Evolutionary conservation across 1,140 invertebrate genomes (phyloP).

Genomic region (Lordiphosa clarofinis): DNA sequence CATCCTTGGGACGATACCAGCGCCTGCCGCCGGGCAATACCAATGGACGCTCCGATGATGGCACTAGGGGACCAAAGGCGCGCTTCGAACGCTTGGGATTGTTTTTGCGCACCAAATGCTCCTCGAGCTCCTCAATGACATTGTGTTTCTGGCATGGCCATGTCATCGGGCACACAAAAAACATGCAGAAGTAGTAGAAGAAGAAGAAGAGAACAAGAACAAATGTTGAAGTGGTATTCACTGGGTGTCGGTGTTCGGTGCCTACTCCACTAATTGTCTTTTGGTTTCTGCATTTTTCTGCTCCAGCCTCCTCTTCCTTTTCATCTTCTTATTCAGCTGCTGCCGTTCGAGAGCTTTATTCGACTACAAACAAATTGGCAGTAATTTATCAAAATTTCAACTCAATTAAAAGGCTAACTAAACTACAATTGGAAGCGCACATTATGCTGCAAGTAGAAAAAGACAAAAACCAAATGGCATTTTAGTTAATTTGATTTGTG

Average conservation of each 20-base stretch:
- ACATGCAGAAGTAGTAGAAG: constrained; percentile 5
- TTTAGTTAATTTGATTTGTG: constrained; percentile 77
- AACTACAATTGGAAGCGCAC: constrained; percentile 72
- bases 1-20: constrained; percentile 88
- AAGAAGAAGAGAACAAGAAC: constrained; percentile 11
- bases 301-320: constrained; percentile 6
- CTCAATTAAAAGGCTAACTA: constrained; percentile 66
- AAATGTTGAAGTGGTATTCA: constrained; percentile 49
- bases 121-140: constrained; percentile 79
- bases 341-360: constrained; percentile 38
- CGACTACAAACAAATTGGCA: constrained; percentile 45
- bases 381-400: constrained; percentile 75
- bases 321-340: no score
- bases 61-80: constrained; percentile 81
- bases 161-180: constrained; percentile 8
- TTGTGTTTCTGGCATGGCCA: constrained; percentile 71
- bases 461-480: constrained; percentile 77
- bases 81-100: constrained; percentile 80
- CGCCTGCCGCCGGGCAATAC: constrained; percentile 85
- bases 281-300: constrained; percentile 71
- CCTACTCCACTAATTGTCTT: constrained; percentile 69
- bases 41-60: constrained; percentile 81
- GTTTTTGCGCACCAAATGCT: constrained; percentile 79
- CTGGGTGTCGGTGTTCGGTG: constrained; percentile 48
- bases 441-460: constrained; percentile 76